Percentiles rank a stretch among this genome's conserved stretches.
Evolutionary conservation across 2,797 vertebrate genomes (phyloP).

Genomic region (Neoniphon sammara): DNA sequence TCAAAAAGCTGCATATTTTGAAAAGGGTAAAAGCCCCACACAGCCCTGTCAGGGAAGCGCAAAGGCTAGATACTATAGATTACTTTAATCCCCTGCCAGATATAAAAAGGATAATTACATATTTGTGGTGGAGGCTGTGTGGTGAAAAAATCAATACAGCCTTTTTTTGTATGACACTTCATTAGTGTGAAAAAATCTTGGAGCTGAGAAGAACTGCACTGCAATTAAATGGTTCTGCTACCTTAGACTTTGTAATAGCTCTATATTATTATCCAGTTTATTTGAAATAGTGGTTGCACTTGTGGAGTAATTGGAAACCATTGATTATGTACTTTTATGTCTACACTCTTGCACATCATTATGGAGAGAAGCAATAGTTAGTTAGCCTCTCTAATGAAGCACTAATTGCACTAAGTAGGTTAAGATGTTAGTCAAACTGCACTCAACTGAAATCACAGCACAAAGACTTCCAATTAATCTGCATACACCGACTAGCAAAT

Average conservation of each 20-base stretch:
- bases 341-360: constrained; percentile 99
- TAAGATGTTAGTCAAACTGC: constrained; percentile 99
- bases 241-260: constrained; percentile 98
- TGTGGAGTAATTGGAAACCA: constrained; percentile 99
- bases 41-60: constrained; percentile 97
- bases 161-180: constrained; percentile 99
- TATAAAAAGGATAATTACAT: constrained; percentile 99
- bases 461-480: constrained; percentile 83
- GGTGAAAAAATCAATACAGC: constrained; percentile 99
- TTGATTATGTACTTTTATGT: constrained; percentile 99
- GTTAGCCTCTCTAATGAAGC: constrained; percentile 99
- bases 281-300: constrained; percentile 99
- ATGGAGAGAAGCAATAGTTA: constrained; percentile 99
- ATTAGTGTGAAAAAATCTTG: constrained; percentile 99
- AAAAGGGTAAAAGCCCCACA: constrained; percentile 99
- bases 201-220: constrained; percentile 97
- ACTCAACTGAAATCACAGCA: constrained; percentile 90
- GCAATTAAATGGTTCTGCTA: constrained; percentile 99
- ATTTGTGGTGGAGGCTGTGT: constrained; percentile 99
- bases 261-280: constrained; percentile 99
- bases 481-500: constrained; percentile 73
- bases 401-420: constrained; percentile 99
- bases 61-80: constrained; percentile 99
- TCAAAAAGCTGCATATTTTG: constrained; percentile 98
- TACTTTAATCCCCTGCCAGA: constrained; percentile 99